A percentile compares a stretch with the other conserved stretches of the same genome.
phyloP scores from a whole-genome alignment of 2,888 invertebrate species.

The Pimpla rufipes region DNA sequence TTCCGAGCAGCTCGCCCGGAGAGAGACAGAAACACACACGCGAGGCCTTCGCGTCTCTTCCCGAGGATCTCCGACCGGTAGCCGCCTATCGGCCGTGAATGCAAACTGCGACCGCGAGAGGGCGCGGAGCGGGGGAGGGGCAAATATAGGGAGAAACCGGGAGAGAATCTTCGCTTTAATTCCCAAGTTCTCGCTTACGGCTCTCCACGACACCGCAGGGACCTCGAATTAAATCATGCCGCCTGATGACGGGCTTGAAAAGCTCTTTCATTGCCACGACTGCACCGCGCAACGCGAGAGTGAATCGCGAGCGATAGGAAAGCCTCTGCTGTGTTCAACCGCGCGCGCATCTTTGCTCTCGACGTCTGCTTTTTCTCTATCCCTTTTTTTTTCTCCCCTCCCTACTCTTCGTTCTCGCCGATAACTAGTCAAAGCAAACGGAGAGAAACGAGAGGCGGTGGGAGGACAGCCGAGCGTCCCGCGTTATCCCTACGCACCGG shows the following conservation, averaged over 20 bases:
- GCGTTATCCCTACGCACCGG: too few species aligned
- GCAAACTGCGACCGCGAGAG: slow-evolving; percentile 49
- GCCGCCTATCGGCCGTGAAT: slow-evolving; percentile 58
- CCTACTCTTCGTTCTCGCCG: too few species aligned
- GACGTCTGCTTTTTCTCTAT: too few species aligned
- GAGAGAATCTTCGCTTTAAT: slow-evolving; percentile 55
- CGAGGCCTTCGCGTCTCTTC: slow-evolving; percentile 23
- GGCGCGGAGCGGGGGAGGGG: slow-evolving; percentile 24
- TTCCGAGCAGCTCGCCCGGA: not conserved
- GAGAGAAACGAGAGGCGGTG: too few species aligned
- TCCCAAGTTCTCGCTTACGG: slow-evolving; percentile 22
- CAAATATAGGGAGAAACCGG: slow-evolving; percentile 15
- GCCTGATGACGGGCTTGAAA: slow-evolving; percentile 25
- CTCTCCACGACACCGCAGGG: not conserved
- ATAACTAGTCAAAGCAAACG: too few species aligned
- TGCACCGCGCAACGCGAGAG: too few species aligned
- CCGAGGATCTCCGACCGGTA: slow-evolving; percentile 37
- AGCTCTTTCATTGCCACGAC: slow-evolving; percentile 19
- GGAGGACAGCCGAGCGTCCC: too few species aligned
- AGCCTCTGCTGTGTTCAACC: not conserved
- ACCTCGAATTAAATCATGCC: slow-evolving; percentile 37
- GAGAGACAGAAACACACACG: not conserved
- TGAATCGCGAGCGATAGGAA: not conserved
- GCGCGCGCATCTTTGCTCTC: not conserved
- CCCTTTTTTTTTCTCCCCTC: too few species aligned